phyloP scores from a whole-genome alignment of 2,888 invertebrate species.

The Mythimna albipuncta region DNA sequence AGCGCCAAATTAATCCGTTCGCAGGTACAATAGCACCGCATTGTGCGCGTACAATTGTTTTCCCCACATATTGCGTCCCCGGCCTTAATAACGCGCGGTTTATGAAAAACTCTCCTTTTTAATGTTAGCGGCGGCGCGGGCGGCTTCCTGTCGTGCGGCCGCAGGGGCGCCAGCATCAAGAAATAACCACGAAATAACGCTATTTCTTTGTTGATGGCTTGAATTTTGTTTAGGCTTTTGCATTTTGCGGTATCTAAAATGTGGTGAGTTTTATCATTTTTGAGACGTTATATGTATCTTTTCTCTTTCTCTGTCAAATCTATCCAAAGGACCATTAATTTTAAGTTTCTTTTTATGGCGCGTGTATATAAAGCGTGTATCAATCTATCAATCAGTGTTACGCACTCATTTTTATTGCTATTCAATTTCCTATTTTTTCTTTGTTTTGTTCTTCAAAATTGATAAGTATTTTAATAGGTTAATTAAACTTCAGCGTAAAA shows the following conservation, averaged over 20 bases:
- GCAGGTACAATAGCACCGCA: constrained; percentile 65
- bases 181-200: constrained; percentile 35
- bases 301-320: too few species aligned
- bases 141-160: constrained; percentile 42
- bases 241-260: background rate
- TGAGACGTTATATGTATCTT: background rate
- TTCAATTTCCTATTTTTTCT: too few species aligned
- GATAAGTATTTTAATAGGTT: too few species aligned
- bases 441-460: too few species aligned
- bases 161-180: constrained; percentile 22
- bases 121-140: constrained; percentile 56
- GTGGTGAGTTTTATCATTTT: background rate
- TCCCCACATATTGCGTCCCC: constrained; percentile 68
- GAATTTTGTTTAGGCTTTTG: background rate
- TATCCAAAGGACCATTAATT: too few species aligned
- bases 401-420: too few species aligned
- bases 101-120: constrained; percentile 67
- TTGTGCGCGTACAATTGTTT: constrained; percentile 69
- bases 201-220: constrained; percentile 30
- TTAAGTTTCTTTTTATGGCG: too few species aligned
- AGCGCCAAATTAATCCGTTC: constrained; percentile 66
- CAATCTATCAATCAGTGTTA: too few species aligned
- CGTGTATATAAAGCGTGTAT: too few species aligned
- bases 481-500: too few species aligned
- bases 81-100: constrained; percentile 67